Percentiles rank a stretch among this genome's conserved stretches.
These are phyloP conservation scores for Papilio protenor DNA, from an alignment of 2,888 invertebrate species.

Conservation along the genomic window DNA sequence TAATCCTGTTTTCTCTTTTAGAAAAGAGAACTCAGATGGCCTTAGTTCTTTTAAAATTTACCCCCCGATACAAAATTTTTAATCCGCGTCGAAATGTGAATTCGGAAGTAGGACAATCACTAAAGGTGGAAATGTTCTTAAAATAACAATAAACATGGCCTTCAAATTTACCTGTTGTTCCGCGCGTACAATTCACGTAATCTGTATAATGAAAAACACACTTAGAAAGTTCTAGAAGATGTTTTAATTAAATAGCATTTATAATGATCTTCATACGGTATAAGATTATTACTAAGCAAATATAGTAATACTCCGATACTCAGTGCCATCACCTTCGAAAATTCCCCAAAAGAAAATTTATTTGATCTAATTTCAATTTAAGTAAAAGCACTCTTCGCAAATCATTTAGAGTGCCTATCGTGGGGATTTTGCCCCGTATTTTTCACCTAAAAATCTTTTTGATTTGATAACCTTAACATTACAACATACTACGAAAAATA, in stretches of 20 bases:
- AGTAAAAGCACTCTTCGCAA: constrained; percentile 15
- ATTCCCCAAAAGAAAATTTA: constrained; percentile 7
- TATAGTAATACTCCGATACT: not conserved
- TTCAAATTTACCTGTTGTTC: constrained; percentile 59
- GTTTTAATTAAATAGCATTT: not conserved
- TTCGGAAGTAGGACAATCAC: not conserved
- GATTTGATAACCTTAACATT: not conserved
- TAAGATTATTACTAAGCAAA: not conserved
- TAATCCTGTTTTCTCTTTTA: no score
- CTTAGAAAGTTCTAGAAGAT: not conserved
- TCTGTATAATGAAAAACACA: constrained; percentile 52
- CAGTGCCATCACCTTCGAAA: constrained; percentile 1
- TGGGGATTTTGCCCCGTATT: not conserved
- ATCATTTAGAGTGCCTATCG: constrained; percentile 14
- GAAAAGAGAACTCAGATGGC: no score
- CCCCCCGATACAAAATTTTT: no score
- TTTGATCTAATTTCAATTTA: constrained; percentile 9
- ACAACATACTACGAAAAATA: not conserved
- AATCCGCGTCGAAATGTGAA: no score
- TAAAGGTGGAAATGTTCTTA: not conserved
- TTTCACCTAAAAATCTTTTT: constrained; percentile 8
- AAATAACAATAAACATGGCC: not conserved
- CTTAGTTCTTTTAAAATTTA: no score
- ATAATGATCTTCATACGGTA: not conserved
- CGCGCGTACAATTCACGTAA: constrained; percentile 69